Conservation (phyloP, 2,113 vertebrate species). For the Amphiprion ocellaris region DNA sequence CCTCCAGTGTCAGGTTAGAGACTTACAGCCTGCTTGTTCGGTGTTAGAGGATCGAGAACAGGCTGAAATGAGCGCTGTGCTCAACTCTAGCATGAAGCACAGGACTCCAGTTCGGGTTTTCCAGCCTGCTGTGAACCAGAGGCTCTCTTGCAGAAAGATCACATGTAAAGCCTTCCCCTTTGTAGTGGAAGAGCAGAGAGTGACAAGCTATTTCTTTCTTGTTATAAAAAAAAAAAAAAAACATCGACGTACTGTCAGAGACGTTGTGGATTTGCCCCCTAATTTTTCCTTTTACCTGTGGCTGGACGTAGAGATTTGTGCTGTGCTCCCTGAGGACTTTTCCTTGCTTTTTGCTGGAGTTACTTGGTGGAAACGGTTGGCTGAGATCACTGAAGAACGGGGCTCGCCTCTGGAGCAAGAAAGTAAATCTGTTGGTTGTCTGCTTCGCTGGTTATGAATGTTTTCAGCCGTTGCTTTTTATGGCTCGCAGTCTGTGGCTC, state of each 20-base stretch:
- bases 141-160: conserved; percentile 91
- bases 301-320: conserved; percentile 68
- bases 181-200: conserved; percentile 90
- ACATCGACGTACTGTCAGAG: conserved; percentile 71
- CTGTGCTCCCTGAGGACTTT: conserved; percentile 75
- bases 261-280: conserved; percentile 78
- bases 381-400: conserved; percentile 79
- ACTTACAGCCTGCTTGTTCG: conserved; percentile 28
- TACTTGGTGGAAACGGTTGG: conserved; percentile 79
- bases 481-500: conserved; percentile 72
- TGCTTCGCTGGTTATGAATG: conserved; percentile 84
- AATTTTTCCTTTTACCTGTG: conserved; percentile 72
- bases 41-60: conserved; percentile 21
- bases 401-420: conserved; percentile 84
- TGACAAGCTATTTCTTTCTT: conserved; percentile 90
- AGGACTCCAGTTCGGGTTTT: conserved; percentile 90
- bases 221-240: conserved; percentile 74
- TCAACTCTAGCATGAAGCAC: conserved; percentile 29
- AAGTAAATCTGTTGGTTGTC: conserved; percentile 87
- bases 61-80: conserved; percentile 41
- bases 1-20: conserved; percentile 8
- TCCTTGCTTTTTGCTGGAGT: conserved; percentile 78
- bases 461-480: conserved; percentile 81
- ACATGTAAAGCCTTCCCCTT: conserved; percentile 93
- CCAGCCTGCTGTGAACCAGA: conserved; percentile 81